These are phyloP conservation scores for Periophthalmus magnuspinnatus DNA, from an alignment of 2,797 vertebrate genomes.

Conservation along the genomic window DNA sequence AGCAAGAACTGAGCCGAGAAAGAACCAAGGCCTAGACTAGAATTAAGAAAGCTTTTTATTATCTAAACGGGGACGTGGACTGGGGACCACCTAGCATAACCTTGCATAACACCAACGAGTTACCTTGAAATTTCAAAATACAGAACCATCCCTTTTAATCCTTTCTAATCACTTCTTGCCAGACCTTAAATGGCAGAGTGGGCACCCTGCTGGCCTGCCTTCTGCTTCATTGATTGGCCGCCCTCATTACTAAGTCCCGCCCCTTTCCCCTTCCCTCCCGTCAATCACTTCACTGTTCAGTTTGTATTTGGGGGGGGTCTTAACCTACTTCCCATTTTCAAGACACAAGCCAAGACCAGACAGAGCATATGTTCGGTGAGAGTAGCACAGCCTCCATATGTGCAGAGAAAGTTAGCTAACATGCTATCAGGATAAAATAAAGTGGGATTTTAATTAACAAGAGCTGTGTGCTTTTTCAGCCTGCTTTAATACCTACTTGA, in stretches of 20 bases:
- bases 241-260: neutral
- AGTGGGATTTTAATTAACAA: neutral
- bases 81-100: no score
- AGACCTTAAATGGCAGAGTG: constrained; percentile 1
- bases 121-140: no score
- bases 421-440: neutral
- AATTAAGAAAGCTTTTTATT: no score
- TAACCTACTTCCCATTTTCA: constrained; percentile 62
- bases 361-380: constrained; percentile 43
- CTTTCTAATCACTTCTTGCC: no score
- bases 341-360: constrained; percentile 21
- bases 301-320: constrained; percentile 23
- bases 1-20: neutral
- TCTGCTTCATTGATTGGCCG: constrained; percentile 5
- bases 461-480: constrained; percentile 11
- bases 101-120: no score
- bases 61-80: no score
- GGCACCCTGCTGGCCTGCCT: constrained; percentile 16
- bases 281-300: constrained; percentile 32
- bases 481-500: neutral
- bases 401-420: constrained; percentile 36
- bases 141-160: no score
- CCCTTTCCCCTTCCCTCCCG: constrained; percentile 21
- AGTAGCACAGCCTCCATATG: constrained; percentile 29
- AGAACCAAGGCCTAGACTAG: no score